Base-by-base conservation (phyloP, 2,888 invertebrate genomes). In the Itoplectis maculator region DNA sequence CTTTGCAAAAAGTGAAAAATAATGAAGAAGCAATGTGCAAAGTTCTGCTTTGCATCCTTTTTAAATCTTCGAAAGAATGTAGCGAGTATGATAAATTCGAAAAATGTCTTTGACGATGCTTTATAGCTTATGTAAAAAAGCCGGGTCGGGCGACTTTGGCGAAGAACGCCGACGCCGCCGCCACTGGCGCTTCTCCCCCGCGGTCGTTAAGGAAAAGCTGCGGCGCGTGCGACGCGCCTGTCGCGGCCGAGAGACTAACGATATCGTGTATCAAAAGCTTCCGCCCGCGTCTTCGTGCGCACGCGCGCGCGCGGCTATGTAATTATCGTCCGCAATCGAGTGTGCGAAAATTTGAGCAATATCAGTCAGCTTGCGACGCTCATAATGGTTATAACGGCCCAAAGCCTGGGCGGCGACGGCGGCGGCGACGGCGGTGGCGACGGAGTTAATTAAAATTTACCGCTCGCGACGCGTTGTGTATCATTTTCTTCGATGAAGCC, bases 281-380 rank as follows among this genome's bases (percentile, higher is more conserved):
- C 23, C 13, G 20, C 13, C 23, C 23, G 20, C 13, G 11, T 23
- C 5, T 5, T 5, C 29, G 29, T n/a, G 20, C n/a, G n/a, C 51
- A 9, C 4, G 9, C 9, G 18, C 11, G 9, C 20, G 20, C 13
- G 23, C 13, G 23, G 11, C 23, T 54, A 20, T 23, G 11, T 54
- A 2, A 54, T 54, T 54, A 54, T 23, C 23, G 54, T 54, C 54
- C 23, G n/a, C n/a, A 54, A 23, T 54, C 54, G 23, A 54, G 23
- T 23, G 9, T 49, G n/a, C 18, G 8, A 49, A 18, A 49, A 18
- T 49, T 49, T 49, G 18, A 49, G 49, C 49, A 49, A 49, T 4
- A 49, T 49, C 49, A 8, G n/a, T n/a, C n/a, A 49, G 49, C 18
- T 6, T 5, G 18, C 18, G 13, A 47, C n/a, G 5, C 5, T 47